Base-by-base conservation (phyloP, 2,113 vertebrate genomes). In the Cyprinodon variegatus region DNA sequence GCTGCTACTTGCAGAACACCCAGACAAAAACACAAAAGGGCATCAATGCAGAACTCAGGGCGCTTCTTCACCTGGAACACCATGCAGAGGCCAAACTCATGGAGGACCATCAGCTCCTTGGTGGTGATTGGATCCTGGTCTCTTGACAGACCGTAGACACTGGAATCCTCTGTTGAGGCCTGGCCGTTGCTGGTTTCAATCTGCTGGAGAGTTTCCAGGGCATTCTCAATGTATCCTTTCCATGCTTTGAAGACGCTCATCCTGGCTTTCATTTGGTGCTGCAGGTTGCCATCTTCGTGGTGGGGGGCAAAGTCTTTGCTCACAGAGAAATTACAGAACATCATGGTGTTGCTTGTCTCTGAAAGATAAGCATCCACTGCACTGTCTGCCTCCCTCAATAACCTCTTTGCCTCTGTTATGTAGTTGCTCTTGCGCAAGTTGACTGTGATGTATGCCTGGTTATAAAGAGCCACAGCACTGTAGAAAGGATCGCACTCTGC, bases 371-470 rank as follows among this genome's bases (percentile, higher is more conserved):
- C 62, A 7, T 78, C 68, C 36, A 78, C 76, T 20, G 68, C 68
- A 13, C 10, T 4, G 8, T 39, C 2, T 3, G 62, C 53, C 17
- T 71, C 36, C 10, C 66, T 37, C 62, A 78, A 7, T 17, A 77
- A 71, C 15, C 11, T 0, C 40, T 60, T 77, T 10, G 36, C 68
- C 37, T 71, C 61, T 0, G 13, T 12, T 46, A 65, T 46, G 76
- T 71, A 71, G 68, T 38, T 53, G 11, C 0, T 37, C 63, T 10
- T 61, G 59, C 13, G 14, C 29, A 77, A 62, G 62, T 71, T 77
- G 62, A 77, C 50, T 14, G 50, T 71, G 76, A 71, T 71, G 76
- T 77, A 77, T 2, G 76, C 68, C 60, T 77, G 76, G 57, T 77
- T 77, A 46, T 77, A 77, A 40, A 77, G 68, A 0, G 68, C 76